A percentile compares a stretch with the other conserved stretches of the same genome.
Evolutionary conservation across 2,797 vertebrate species (phyloP).

Genomic region (Gymnopithys bicolor): DNA sequence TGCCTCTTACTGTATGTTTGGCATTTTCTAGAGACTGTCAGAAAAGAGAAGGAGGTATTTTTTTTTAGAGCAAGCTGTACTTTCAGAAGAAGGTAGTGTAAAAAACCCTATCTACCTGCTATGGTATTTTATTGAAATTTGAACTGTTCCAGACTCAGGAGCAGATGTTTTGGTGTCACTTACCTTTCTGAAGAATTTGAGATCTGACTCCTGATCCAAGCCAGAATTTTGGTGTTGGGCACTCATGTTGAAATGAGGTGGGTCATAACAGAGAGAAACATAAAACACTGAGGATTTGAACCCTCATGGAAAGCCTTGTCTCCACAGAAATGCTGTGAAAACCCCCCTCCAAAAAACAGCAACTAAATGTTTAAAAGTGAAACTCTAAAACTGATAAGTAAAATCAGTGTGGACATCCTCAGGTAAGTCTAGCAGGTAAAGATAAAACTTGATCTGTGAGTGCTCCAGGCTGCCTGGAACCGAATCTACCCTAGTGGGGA

Average conservation of each 20-base stretch:
- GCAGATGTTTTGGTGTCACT: neutral
- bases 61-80: neutral
- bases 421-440: neutral
- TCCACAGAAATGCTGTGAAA: neutral
- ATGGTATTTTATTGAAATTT: neutral
- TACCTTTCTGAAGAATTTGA: neutral
- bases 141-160: neutral
- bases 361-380: rapidly evolving
- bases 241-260: rapidly evolving
- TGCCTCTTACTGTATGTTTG: neutral
- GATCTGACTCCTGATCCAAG: neutral
- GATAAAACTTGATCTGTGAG: rapidly evolving
- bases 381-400: neutral
- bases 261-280: neutral
- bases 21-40: neutral
- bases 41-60: neutral
- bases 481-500: neutral
- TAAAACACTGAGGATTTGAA: neutral
- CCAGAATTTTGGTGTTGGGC: neutral
- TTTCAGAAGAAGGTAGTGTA: neutral
- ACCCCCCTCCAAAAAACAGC: rapidly evolving
- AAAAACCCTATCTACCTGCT: neutral
- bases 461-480: neutral
- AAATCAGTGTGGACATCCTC: neutral
- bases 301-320: neutral